Base-by-base conservation (phyloP, 64 coral and sea anemone genomes). In the Catalaphyllia jardinei region DNA sequence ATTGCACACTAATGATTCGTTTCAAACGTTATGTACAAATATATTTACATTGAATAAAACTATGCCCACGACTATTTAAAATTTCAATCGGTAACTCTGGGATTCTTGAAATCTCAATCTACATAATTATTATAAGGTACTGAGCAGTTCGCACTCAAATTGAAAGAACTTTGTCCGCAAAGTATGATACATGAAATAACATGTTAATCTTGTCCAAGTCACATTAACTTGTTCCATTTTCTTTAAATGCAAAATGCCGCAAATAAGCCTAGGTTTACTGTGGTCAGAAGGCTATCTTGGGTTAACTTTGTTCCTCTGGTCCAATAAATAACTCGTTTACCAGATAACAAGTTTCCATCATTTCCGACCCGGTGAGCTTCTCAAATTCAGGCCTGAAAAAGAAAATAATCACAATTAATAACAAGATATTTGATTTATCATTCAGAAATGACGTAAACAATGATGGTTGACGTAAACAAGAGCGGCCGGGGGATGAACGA, bases 261-360 rank as follows among this genome's bases (percentile, higher is more conserved):
- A 73, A 13, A 30, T 28, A 31, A 8, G 14, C 14, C 27, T 15
- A 15, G 29, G 25, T 25, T 15, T 27, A 29, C 42, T 46, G 42
- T 46, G 4, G 42, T 28, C 15, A 28, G 11, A 27, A 31, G 29
- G 25, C 15, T 31, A 8, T 15, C 27, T 27, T 73, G 28, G 3
- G 31, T 62, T 42, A 83, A 20, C 9, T 83, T 14, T 71, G 9
- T 12, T 85, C 63, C 18, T 85, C 38, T 25, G 51, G 29, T 64
- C 90, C 88, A n/a, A 93, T 93, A 62, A 91, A 93, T 20, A 96
- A 78, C 77, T 96, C 95, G 46, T 96, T 96, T 4, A 96, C 92
- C 29, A 96, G 71, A 75, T 96, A 96, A 79, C 95, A 96, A 13
- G 95, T 96, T 71, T 96, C 88, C 95, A 96, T 90, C 88, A 96